Evolutionary conservation across 64 coral and sea anemone species (phyloP).

Genomic region (Dendronephthya gigantea): DNA sequence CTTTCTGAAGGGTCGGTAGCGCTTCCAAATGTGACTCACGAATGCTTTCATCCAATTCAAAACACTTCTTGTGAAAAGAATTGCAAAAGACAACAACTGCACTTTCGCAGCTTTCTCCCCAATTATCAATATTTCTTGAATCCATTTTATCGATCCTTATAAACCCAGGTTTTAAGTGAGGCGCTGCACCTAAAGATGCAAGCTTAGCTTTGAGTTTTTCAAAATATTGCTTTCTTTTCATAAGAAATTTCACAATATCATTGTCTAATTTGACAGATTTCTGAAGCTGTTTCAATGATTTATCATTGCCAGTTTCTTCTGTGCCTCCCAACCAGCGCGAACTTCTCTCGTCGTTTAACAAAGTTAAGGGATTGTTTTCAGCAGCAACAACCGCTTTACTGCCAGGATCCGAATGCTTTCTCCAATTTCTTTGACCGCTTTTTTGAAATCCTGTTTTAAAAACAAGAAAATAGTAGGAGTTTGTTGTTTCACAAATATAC

Average conservation of each 20-base stretch:
- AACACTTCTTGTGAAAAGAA: not conserved
- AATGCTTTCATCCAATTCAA: not conserved
- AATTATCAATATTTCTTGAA: not conserved
- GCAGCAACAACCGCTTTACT: not conserved
- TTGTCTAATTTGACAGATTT: conserved; percentile 4
- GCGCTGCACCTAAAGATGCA: not conserved
- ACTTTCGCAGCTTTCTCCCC: not conserved
- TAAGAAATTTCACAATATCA: conserved; percentile 19
- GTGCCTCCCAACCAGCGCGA: not conserved
- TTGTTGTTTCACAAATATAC: not conserved
- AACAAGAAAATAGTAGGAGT: not conserved
- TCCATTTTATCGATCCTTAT: not conserved
- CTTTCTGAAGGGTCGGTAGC: not conserved
- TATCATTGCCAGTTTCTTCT: not conserved
- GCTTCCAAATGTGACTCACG: not conserved
- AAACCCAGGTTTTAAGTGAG: not conserved
- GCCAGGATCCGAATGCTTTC: not conserved
- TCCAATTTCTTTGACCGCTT: not conserved
- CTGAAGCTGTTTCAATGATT: not conserved
- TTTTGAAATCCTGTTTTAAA: not conserved
- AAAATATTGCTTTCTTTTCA: not conserved
- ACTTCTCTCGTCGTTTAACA: not conserved
- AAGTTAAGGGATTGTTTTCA: not conserved
- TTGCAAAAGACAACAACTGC: not conserved
- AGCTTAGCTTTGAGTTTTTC: not conserved